A percentile compares a stretch with the other conserved stretches of the same genome.
Conservation (phyloP, 2,113 vertebrate genomes). For the Caranx melampygus region DNA sequence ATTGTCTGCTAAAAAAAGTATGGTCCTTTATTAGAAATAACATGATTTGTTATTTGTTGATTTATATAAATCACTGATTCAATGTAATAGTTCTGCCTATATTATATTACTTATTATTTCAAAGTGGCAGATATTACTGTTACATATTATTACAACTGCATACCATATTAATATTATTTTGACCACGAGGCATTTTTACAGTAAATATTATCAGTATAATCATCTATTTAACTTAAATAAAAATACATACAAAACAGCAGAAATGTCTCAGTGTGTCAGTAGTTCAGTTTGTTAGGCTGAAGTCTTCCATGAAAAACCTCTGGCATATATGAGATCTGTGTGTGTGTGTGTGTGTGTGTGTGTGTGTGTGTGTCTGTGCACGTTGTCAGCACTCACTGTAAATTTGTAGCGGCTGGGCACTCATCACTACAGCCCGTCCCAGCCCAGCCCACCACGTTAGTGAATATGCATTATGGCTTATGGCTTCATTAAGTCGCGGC, state of each 20-base stretch:
- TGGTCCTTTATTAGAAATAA: not conserved
- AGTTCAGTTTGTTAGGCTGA: slow-evolving; percentile 8
- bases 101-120: not conserved
- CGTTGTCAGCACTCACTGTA: slow-evolving; percentile 65
- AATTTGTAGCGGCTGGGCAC: slow-evolving; percentile 71
- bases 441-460: slow-evolving; percentile 74
- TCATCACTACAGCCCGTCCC: slow-evolving; percentile 52
- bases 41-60: not conserved
- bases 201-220: not conserved
- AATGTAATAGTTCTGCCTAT: not conserved
- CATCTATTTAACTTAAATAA: not conserved
- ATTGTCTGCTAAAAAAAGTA: not conserved
- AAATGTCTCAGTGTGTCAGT: slow-evolving; percentile 7
- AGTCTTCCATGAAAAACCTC: slow-evolving; percentile 21
- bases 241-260: not conserved
- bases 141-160: not conserved
- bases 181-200: not conserved
- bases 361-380: slow-evolving; percentile 10
- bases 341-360: slow-evolving; percentile 14
- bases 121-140: not conserved
- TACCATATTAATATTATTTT: not conserved
- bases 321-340: slow-evolving; percentile 2
- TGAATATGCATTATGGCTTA: slow-evolving; percentile 84
- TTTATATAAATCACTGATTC: not conserved
- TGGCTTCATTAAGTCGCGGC: slow-evolving; percentile 81